Conservation (phyloP, 2,113 vertebrate species). For the Nerophis ophidion region DNA sequence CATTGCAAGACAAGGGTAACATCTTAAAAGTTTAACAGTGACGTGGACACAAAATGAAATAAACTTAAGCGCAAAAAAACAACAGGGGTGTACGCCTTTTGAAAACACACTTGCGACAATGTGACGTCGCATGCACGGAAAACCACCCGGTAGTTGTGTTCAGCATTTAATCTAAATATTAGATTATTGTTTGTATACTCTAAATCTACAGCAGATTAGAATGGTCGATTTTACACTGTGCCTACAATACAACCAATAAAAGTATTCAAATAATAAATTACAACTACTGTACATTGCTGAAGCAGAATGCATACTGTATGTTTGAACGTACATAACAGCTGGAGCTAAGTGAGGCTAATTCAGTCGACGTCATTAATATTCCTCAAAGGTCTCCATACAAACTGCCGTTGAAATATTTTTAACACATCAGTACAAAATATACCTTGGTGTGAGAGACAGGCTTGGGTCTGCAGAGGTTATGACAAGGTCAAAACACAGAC, state of each 20-base stretch:
- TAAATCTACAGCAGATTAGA: constrained; percentile 17
- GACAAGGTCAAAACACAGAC: background rate
- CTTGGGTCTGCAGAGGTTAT: constrained; percentile 13
- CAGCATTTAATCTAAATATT: constrained; percentile 30
- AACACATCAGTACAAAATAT: constrained; percentile 1
- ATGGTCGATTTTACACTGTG: constrained; percentile 14
- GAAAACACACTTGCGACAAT: constrained; percentile 14
- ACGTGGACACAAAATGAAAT: background rate
- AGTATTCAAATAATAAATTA: constrained; percentile 52
- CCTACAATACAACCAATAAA: constrained; percentile 19
- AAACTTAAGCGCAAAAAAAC: background rate
- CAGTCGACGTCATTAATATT: constrained; percentile 6
- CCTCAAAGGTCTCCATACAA: constrained; percentile 5
- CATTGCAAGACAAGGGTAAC: constrained; percentile 16
- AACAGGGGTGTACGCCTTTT: constrained; percentile 4
- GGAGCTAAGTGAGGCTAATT: constrained; percentile 10
- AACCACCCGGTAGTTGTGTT: constrained; percentile 32
- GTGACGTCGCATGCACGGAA: constrained; percentile 6
- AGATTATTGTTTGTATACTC: constrained; percentile 12
- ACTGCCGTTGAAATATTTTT: background rate
- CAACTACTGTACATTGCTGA: constrained; percentile 32
- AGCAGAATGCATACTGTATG: constrained; percentile 31
- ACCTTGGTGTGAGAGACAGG: constrained; percentile 7
- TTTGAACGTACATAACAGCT: constrained; percentile 22
- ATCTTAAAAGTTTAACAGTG: constrained; percentile 6